These are phyloP conservation scores for Pongo pygmaeus DNA, from an alignment of 2,113 vertebrate species.

Conservation along the genomic window DNA sequence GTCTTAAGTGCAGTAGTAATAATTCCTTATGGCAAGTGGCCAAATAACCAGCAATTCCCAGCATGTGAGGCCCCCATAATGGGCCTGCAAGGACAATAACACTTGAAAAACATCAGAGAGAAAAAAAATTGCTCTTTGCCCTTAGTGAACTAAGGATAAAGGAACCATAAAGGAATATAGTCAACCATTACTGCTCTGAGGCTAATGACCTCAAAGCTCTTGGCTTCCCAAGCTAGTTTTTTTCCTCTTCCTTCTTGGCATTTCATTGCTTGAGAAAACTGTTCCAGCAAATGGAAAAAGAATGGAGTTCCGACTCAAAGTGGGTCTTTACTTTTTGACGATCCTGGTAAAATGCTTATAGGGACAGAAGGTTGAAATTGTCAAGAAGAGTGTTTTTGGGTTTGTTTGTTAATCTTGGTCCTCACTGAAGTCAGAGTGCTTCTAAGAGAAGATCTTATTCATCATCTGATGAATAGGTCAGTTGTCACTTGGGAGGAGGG, in stretches of 20 bases:
- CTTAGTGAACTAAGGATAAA: neutral
- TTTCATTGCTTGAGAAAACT: slow-evolving; percentile 33
- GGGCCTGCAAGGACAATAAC: neutral
- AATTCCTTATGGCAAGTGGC: neutral
- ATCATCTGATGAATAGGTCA: neutral
- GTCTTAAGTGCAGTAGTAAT: neutral
- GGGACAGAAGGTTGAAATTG: slow-evolving; percentile 6
- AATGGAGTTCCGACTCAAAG: slow-evolving; percentile 31
- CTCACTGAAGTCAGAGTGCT: neutral
- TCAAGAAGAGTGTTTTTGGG: slow-evolving; percentile 15
- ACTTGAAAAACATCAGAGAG: slow-evolving; percentile 34
- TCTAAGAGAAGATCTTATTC: slow-evolving; percentile 36
- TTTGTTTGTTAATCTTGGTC: slow-evolving; percentile 49
- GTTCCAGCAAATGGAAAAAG: neutral
- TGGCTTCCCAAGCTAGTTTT: neutral
- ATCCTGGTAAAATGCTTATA: slow-evolving; percentile 46
- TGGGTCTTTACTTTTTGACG: slow-evolving; percentile 26
- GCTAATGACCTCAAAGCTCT: neutral
- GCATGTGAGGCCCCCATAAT: neutral
- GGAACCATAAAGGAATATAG: neutral
- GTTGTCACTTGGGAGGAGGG: neutral
- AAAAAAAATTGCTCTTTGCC: slow-evolving; percentile 3
- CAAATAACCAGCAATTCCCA: neutral
- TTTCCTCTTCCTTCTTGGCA: neutral
- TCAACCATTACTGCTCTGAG: neutral